Conservation (phyloP, 2,797 vertebrate species). For the Synaphobranchus kaupii region DNA sequence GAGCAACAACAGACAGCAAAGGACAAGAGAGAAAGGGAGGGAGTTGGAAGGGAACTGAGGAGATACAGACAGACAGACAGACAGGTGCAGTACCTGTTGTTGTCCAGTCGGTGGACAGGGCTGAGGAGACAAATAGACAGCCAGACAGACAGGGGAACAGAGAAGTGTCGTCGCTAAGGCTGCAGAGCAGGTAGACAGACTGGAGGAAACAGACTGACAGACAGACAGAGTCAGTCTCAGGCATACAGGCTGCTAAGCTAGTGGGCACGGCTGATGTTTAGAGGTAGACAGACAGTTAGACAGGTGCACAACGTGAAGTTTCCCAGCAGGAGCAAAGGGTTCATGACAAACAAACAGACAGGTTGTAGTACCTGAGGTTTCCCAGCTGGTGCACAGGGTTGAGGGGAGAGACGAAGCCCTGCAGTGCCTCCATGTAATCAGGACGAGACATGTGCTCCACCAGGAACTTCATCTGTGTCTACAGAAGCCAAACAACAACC, state of each 20-base stretch:
- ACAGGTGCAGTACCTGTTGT: constrained; percentile 14
- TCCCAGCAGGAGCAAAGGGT: constrained; percentile 41
- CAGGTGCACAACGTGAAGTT: constrained; percentile 37
- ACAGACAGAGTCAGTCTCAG: constrained; percentile 2
- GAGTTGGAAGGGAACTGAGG: background rate
- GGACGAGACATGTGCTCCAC: constrained; percentile 81
- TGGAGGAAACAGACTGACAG: constrained; percentile 22
- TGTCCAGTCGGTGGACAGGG: background rate
- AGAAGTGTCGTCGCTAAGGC: constrained; percentile 17
- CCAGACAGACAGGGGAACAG: constrained; percentile 8
- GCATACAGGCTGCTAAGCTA: background rate
- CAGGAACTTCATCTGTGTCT: constrained; percentile 81
- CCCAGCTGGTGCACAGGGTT: constrained; percentile 79
- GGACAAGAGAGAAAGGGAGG: background rate
- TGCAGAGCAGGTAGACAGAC: constrained; percentile 25
- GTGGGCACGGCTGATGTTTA: background rate
- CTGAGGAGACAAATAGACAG: background rate
- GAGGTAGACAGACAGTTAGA: background rate
- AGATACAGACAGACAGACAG: background rate
- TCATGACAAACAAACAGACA: constrained; percentile 28
- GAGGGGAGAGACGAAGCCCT: constrained; percentile 76
- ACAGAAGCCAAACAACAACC: constrained; percentile 46
- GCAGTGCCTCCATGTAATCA: constrained; percentile 79
- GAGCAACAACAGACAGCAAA: background rate
- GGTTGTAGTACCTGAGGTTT: constrained; percentile 65